Evolutionary conservation across 2,888 invertebrate species (phyloP).

Genomic region (Agrotis clavis): DNA sequence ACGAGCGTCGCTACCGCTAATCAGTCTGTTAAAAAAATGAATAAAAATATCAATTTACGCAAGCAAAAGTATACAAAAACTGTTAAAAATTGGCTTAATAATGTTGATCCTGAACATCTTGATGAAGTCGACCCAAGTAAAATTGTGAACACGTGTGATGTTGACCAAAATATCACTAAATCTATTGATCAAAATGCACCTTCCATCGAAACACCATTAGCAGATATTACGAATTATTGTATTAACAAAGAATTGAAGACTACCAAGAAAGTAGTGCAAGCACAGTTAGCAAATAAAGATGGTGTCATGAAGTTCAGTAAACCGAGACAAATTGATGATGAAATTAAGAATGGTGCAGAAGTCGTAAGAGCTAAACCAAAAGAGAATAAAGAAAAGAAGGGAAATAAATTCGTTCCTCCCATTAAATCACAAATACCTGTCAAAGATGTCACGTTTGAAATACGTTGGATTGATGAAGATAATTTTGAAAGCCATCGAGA

Average conservation of each 20-base stretch:
- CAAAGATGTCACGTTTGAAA: constrained; percentile 72
- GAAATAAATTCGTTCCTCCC: constrained; percentile 81
- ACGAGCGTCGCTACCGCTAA: background rate
- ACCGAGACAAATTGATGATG: constrained; percentile 64
- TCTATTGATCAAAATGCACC: constrained; percentile 11
- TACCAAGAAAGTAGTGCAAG: constrained; percentile 77
- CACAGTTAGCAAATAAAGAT: constrained; percentile 81
- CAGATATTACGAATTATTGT: constrained; percentile 22
- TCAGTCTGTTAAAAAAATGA: constrained; percentile 4
- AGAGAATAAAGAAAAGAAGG: constrained; percentile 67
- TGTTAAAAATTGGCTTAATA: constrained; percentile 81
- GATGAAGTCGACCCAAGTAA: constrained; percentile 38
- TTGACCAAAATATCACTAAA: background rate
- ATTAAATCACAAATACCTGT: constrained; percentile 80
- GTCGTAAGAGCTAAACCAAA: constrained; percentile 24
- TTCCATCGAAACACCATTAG: background rate
- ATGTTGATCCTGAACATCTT: constrained; percentile 66
- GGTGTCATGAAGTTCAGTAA: constrained; percentile 84
- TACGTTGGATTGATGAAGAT: constrained; percentile 67
- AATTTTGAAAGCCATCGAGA: constrained; percentile 49
- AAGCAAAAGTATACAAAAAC: constrained; percentile 79
- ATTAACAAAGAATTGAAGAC: constrained; percentile 51
- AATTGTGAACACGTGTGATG: constrained; percentile 10
- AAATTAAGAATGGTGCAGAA: constrained; percentile 2
- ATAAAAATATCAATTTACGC: constrained; percentile 61